Conservation (phyloP, 37 sponge, comb jelly and placozoan genomes). For the Aplysina aerophoba region DNA sequence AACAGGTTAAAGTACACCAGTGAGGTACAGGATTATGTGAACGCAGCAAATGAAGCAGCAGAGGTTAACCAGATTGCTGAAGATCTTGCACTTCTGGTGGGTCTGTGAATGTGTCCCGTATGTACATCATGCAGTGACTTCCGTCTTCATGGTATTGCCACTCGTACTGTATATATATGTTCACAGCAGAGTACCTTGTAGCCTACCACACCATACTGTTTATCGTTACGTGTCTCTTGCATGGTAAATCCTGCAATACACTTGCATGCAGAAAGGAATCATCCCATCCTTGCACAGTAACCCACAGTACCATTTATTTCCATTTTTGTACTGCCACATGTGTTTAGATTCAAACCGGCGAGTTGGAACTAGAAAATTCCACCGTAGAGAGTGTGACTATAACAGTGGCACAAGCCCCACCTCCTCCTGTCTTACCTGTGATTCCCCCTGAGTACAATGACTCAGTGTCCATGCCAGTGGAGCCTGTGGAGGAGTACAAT, state of each 20-base stretch:
- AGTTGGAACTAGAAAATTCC: constrained; percentile 51
- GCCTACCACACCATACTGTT: too few relatives aligned
- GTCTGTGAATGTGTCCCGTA: neutral
- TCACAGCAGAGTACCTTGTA: too few relatives aligned
- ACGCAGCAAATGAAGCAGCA: neutral
- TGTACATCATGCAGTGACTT: too few relatives aligned
- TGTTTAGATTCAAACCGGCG: constrained; percentile 55
- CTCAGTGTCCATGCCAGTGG: constrained; percentile 27
- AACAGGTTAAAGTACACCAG: constrained; percentile 25
- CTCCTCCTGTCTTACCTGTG: constrained; percentile 60
- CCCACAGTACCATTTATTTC: neutral
- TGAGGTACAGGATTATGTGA: constrained; percentile 27
- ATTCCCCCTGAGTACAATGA: constrained; percentile 57
- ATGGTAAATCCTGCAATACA: neutral
- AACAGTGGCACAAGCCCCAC: constrained; percentile 48
- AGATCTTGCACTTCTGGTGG: constrained; percentile 38
- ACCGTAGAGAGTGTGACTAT: constrained; percentile 49
- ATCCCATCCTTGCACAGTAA: too few relatives aligned
- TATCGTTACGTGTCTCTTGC: too few relatives aligned
- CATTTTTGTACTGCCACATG: neutral
- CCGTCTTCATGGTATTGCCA: too few relatives aligned
- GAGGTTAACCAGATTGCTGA: constrained; percentile 56
- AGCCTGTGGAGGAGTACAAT: constrained; percentile 5
- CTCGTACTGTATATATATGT: too few relatives aligned
- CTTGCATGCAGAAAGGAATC: too few relatives aligned